Base-by-base conservation (phyloP, 2,888 invertebrate species). In the Cantharis rustica region DNA sequence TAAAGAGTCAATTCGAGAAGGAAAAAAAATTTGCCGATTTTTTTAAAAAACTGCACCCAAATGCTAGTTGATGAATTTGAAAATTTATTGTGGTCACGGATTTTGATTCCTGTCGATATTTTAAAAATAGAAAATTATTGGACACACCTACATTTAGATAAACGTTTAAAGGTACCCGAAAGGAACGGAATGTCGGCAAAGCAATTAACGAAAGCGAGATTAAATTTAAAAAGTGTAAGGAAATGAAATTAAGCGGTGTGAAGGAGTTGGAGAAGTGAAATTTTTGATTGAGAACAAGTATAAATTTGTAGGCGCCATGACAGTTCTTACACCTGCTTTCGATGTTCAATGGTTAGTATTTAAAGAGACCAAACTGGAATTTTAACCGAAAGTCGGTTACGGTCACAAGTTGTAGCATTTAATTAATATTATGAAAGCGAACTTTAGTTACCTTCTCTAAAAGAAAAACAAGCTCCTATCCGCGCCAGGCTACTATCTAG, bases 251-350 rank as follows among this genome's bases (percentile, higher is more conserved):
- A 69, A 47, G 20, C 2, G 69, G 20, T 31, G 16, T 13, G 68
- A 71, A 72, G 9, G 16, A 17, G 2, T n/a, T 61, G 15, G 31
- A 64, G 73, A 74, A 63, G 20, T 62, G 47, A 47, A 66, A 26
- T 31, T 75, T 68, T 72, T 75, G 61, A 71, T 74, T 61, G 27
- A 16, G 78, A 84, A 82, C 81, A 81, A 84, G 83, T 83, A 84
- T 84, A 84, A 85, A 85, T 85, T 86, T 84, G 84, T 84, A 85
- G 85, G 85, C 86, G 87, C 87, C 87, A 87, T 87, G 87, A 87
- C 87, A 87, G 85, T 84, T 80, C 76, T 69, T 80, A 75, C 81
- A 81, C 81, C 79, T 81, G 80, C 80, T 76, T 73, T 73, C 73
- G 75, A 76, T 73, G 75, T 75, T 71, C 70, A 66, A 26, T 71